Evolutionary conservation across 2,888 invertebrate species (phyloP).

Genomic region (Syrista parreyssii): DNA sequence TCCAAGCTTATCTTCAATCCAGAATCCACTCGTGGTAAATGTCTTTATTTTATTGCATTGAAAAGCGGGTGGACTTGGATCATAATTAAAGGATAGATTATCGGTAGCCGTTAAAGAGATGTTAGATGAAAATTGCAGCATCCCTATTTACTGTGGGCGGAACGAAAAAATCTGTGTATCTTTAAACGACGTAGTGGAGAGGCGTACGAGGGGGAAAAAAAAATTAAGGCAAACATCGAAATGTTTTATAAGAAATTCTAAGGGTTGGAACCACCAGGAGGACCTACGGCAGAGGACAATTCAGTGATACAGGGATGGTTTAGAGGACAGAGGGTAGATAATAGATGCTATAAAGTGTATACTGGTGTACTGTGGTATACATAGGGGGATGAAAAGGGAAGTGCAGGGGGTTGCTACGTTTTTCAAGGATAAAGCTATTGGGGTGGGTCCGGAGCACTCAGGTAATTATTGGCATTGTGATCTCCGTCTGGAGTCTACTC

Average conservation of each 20-base stretch:
- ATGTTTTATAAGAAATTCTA: background rate
- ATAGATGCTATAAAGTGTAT: background rate
- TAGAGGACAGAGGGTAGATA: background rate
- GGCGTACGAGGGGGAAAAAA: background rate
- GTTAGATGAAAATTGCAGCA: too few relatives aligned
- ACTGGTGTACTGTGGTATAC: background rate
- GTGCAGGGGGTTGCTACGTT: slow-evolving; percentile 19
- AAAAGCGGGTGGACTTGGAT: background rate
- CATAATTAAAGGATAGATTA: background rate
- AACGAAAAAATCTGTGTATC: too few relatives aligned
- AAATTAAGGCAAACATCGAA: background rate
- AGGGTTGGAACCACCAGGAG: background rate
- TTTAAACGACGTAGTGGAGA: too few relatives aligned
- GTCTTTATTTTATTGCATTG: slow-evolving; percentile 6
- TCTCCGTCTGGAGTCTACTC: slow-evolving; percentile 19
- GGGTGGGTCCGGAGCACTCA: slow-evolving; percentile 51
- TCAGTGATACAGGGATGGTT: background rate
- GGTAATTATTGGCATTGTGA: slow-evolving; percentile 63
- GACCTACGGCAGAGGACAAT: background rate
- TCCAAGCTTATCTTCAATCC: slow-evolving; percentile 17
- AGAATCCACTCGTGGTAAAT: background rate
- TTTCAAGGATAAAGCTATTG: slow-evolving; percentile 50
- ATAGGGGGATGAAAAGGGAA: background rate
- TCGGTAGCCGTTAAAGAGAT: background rate
- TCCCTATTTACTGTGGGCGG: too few relatives aligned